Percentiles rank a stretch among this genome's conserved stretches.
These are phyloP conservation scores for Eulimnadia texana DNA, from an alignment of 1,140 invertebrate genomes.

Conservation along the genomic window DNA sequence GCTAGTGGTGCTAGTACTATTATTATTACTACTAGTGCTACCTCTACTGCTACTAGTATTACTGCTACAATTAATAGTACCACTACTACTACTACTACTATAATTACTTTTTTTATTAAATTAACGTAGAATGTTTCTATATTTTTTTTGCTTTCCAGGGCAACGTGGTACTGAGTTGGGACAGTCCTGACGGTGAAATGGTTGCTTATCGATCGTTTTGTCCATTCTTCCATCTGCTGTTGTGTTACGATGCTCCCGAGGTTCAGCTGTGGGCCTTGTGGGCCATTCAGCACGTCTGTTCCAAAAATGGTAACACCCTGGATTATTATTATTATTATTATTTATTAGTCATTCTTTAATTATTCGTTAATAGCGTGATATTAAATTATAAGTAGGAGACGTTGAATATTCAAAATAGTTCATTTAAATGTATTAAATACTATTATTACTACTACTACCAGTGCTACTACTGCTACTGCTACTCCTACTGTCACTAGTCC, in stretches of 20 bases:
- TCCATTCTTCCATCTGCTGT: conserved; percentile 56
- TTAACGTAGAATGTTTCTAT: not conserved
- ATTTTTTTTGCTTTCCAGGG: conserved; percentile 29
- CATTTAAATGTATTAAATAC: not conserved
- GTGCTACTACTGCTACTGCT: no score
- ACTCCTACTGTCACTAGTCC: no score
- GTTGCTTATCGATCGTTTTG: conserved; percentile 68
- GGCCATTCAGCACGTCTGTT: conserved; percentile 70
- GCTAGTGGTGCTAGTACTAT: no score
- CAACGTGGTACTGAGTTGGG: conserved; percentile 47
- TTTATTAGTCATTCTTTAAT: conserved; percentile 15
- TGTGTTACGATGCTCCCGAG: conserved; percentile 40
- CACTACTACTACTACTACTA: no score
- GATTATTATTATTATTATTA: not conserved
- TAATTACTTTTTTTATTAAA: no score
- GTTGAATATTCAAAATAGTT: not conserved
- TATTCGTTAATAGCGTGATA: not conserved
- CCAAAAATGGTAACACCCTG: conserved; percentile 48
- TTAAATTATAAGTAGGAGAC: conserved; percentile 1
- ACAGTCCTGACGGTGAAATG: conserved; percentile 60
- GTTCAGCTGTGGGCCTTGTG: conserved; percentile 70
- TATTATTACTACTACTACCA: no score
- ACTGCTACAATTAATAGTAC: no score
- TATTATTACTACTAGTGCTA: no score
- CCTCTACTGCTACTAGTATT: no score